Percentiles rank a stretch among this genome's conserved stretches.
Evolutionary conservation across 2,797 vertebrate genomes (phyloP).

Genomic region (Melopsittacus undulatus): DNA sequence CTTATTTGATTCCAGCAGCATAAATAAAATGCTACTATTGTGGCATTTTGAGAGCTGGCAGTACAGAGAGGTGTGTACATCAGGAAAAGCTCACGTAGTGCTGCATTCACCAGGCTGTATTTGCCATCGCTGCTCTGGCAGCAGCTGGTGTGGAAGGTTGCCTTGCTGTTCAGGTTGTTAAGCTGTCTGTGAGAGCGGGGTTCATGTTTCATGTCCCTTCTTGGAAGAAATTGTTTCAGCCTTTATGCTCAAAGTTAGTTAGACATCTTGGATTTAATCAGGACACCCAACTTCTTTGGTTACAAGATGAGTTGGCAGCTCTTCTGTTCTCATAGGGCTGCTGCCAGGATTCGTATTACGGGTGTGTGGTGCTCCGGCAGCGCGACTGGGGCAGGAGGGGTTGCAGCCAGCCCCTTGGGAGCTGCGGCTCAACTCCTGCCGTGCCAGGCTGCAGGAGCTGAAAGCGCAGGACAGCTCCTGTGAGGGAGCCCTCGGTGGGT

Average conservation of each 20-base stretch:
- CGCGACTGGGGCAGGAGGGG: background rate
- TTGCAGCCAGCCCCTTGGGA: background rate
- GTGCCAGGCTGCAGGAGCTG: background rate
- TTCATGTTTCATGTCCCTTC: background rate
- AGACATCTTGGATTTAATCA: slow-evolving; percentile 13
- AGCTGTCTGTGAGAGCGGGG: background rate
- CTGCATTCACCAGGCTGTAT: background rate
- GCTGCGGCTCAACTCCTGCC: background rate
- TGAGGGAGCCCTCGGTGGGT: accelerated
- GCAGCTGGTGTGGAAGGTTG: background rate
- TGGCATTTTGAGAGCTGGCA: background rate
- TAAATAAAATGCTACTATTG: background rate
- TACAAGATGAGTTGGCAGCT: background rate
- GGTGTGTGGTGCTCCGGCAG: background rate
- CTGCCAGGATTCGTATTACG: accelerated
- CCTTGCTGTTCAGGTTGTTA: background rate
- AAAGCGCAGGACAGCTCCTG: slow-evolving; percentile 73
- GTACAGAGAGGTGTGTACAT: background rate
- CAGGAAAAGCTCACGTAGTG: accelerated
- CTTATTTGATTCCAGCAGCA: background rate
- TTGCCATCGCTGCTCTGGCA: background rate
- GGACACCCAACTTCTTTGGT: background rate
- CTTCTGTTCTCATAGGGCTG: background rate
- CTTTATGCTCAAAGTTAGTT: background rate
- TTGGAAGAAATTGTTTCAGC: background rate